Evolutionary conservation across 2,888 invertebrate species (phyloP).

Genomic region (Epinotia nisella): DNA sequence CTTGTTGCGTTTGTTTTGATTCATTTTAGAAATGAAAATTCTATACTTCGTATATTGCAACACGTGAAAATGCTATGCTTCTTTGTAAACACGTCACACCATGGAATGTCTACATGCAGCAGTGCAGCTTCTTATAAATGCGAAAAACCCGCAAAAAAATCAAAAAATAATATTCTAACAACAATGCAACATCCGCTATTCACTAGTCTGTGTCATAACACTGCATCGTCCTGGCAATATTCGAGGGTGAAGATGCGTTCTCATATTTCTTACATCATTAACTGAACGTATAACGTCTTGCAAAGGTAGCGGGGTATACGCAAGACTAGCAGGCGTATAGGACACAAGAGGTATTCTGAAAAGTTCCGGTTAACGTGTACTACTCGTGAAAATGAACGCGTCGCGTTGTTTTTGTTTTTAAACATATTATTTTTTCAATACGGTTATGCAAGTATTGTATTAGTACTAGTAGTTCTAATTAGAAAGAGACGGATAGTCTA

Average conservation of each 20-base stretch:
- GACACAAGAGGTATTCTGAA: constrained; percentile 10
- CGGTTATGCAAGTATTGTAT: background rate
- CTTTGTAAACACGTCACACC: background rate
- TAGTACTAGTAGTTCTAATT: no score
- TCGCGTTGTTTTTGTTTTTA: constrained; percentile 12
- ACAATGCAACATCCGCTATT: constrained; percentile 8
- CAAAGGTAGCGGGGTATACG: background rate
- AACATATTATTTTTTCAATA: background rate
- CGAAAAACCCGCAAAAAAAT: background rate
- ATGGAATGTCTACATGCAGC: background rate
- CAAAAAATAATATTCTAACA: background rate
- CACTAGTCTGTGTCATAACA: constrained; percentile 20
- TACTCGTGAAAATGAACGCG: constrained; percentile 9
- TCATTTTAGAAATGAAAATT: no score
- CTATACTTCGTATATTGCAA: no score
- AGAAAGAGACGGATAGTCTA: no score
- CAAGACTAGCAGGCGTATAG: constrained; percentile 1
- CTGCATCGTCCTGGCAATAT: constrained; percentile 53
- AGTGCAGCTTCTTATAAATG: background rate
- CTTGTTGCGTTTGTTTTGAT: no score
- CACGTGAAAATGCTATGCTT: background rate
- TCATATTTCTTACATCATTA: constrained; percentile 80
- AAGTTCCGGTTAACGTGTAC: background rate
- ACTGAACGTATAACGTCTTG: constrained; percentile 53
- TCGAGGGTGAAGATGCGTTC: constrained; percentile 57